A percentile compares a stretch with the other conserved stretches of the same genome.
phyloP scores from a whole-genome alignment of 1,140 invertebrate genomes.

The Acyrthosiphon pisum region DNA sequence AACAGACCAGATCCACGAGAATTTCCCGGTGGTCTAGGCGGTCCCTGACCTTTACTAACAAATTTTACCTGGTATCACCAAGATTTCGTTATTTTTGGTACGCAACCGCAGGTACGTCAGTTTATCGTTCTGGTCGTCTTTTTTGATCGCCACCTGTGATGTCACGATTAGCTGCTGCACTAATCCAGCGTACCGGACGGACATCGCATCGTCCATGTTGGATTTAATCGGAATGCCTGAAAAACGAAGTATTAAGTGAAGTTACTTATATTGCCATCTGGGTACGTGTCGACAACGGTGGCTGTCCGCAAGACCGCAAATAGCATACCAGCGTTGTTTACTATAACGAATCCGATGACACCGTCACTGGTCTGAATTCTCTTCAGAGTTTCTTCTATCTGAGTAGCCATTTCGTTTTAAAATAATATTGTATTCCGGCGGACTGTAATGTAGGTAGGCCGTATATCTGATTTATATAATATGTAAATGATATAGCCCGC shows the following conservation, averaged over 20 bases:
- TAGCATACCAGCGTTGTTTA: conserved; percentile 83
- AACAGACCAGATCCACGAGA: too few relatives aligned
- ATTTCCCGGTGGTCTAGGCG: too few relatives aligned
- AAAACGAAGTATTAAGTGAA: background rate
- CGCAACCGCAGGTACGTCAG: conserved; percentile 92
- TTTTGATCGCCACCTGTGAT: conserved; percentile 89
- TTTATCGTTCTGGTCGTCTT: conserved; percentile 96
- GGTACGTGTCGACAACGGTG: background rate
- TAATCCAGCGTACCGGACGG: conserved; percentile 93
- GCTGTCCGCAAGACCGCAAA: too few relatives aligned
- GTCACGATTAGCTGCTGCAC: conserved; percentile 92
- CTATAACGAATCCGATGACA: conserved; percentile 93
- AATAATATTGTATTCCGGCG: background rate
- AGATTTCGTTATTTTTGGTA: conserved; percentile 97
- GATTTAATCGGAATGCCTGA: conserved; percentile 88
- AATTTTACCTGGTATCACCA: conserved; percentile 90
- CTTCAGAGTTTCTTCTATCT: conserved; percentile 98
- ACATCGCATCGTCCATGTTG: conserved; percentile 93
- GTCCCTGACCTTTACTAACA: too few relatives aligned
- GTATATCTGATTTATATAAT: too few relatives aligned
- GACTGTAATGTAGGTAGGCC: too few relatives aligned
- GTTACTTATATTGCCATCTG: background rate
- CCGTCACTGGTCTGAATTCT: conserved; percentile 95
- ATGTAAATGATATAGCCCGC: too few relatives aligned
- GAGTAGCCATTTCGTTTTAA: conserved; percentile 68